Evolutionary conservation across 2,113 vertebrate genomes (phyloP).

Genomic region (Megaceryle torquata): DNA sequence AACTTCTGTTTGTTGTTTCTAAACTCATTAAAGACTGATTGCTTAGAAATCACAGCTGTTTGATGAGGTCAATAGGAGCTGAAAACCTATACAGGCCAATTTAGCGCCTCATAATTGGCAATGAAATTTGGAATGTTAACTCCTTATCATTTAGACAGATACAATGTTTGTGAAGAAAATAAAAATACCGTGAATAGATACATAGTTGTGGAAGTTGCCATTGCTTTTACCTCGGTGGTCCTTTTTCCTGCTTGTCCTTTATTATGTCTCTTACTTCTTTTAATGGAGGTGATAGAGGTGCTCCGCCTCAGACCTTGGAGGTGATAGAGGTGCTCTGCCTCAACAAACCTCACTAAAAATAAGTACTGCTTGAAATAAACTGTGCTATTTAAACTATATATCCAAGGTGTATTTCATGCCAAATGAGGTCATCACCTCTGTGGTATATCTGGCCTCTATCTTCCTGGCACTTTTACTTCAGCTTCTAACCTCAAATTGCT

Average conservation of each 20-base stretch:
- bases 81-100: conserved; percentile 52
- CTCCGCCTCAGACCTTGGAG: background rate
- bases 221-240: background rate
- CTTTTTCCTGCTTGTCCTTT: background rate
- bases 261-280: background rate
- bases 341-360: background rate
- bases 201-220: background rate
- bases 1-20: conserved; percentile 44
- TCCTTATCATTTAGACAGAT: background rate
- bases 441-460: conserved; percentile 49
- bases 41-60: conserved; percentile 66
- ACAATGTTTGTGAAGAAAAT: background rate
- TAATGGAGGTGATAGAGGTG: background rate
- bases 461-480: conserved; percentile 28
- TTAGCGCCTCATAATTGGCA: conserved; percentile 32
- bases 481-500: conserved; percentile 24
- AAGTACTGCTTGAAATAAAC: background rate
- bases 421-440: conserved; percentile 19
- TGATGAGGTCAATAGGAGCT: conserved; percentile 57
- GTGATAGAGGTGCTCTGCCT: background rate
- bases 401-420: background rate
- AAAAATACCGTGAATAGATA: background rate
- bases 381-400: background rate
- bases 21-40: conserved; percentile 56
- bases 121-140: conserved; percentile 30